Evolutionary conservation across 1,140 invertebrate species (phyloP), one percentile per base, ranked within the genome.

Genomic region (Popillia japonica): DNA sequence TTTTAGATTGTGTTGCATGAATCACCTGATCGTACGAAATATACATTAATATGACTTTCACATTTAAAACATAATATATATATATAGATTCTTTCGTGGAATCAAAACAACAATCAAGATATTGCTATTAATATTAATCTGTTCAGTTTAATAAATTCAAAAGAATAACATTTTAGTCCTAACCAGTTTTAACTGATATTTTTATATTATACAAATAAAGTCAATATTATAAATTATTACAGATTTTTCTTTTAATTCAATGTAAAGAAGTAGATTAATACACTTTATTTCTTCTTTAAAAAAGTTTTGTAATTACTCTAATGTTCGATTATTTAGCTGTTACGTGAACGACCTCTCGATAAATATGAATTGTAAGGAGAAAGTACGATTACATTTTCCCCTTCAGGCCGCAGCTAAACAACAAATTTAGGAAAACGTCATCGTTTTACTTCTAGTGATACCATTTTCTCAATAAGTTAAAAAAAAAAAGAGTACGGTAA

Each of bases 211-310:
- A 55, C 17, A 55, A 17, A 55, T 17, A 55, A 55, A 55, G 6
- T 14, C 14, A 1, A 17, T 55, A 55, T 55, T n/a, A 55, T 55
- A 55, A 55, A 55, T 55, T 55, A 55, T 55, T 17, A 7, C 48
- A 55, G 48, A 55, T 55, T 55, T 55, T 55, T 55, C 48, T 14
- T 55, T 17, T 17, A 55, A 55, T 68, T 34, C 22, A 68, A 68
- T 27, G 61, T 68, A 68, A 68, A 68, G 61, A 68, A 68, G 61
- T 68, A 68, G 27, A 22, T 68, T 68, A 68, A 68, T 68, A 68
- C 9, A 68, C 22, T 27, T 68, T 34, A 23, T 68, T 68, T n/a
- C 10, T 68, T 68, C 20, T 27, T 61, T 68, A 27, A 68, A 68
- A 10, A 27, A 27, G 9, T 14, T 34, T 34, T 34, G 27, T 34